phyloP scores from a whole-genome alignment of 2,797 vertebrate species.

The Alcedo atthis region DNA sequence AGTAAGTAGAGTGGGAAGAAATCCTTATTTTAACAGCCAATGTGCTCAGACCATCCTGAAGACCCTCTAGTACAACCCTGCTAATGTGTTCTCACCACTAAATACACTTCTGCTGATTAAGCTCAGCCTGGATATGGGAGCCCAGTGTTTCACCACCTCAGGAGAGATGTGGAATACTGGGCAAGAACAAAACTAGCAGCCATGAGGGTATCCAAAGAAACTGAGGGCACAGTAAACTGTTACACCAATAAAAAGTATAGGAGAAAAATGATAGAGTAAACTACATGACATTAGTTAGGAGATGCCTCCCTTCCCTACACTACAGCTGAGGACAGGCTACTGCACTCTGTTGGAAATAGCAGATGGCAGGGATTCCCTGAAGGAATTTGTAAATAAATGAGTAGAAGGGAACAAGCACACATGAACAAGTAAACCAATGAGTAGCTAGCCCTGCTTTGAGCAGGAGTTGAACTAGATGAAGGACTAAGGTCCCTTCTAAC shows the following conservation, averaged over 20 bases:
- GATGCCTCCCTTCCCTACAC: background rate
- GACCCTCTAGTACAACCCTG: background rate
- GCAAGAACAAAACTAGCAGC: background rate
- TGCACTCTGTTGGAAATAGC: background rate
- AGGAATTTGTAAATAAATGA: background rate
- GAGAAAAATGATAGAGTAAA: background rate
- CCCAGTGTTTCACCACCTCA: background rate
- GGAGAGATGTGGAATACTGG: background rate
- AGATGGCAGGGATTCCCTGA: background rate
- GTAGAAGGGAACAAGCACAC: background rate
- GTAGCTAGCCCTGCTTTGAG: background rate
- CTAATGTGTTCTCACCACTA: background rate
- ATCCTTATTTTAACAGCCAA: background rate
- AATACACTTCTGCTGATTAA: background rate
- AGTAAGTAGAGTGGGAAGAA: background rate
- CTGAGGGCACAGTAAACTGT: background rate
- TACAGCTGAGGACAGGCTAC: background rate
- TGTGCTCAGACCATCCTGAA: background rate
- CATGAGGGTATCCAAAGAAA: background rate
- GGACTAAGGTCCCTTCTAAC: background rate
- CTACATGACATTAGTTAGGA: background rate
- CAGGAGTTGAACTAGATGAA: background rate
- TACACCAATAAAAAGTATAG: background rate
- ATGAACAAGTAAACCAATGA: background rate
- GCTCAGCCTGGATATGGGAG: background rate